A percentile compares a stretch with the other conserved stretches of the same genome.
Evolutionary conservation across 2,888 invertebrate species (phyloP).

Genomic region (Ormyrus labotus): DNA sequence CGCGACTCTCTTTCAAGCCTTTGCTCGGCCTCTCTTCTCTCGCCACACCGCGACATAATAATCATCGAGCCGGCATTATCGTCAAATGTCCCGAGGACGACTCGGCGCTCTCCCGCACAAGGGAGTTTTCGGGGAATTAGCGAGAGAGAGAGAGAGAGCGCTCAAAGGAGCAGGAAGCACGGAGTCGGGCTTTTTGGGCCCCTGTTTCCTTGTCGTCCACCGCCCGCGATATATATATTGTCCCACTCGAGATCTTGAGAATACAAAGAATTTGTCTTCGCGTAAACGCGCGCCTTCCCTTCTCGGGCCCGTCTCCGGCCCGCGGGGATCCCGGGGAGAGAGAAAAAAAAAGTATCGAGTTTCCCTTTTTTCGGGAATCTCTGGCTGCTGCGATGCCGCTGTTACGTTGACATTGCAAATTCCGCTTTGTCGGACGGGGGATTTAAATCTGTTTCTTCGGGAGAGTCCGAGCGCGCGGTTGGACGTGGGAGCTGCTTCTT

Average conservation of each 20-base stretch:
- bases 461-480: too few species aligned
- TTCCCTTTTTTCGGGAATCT: conserved; percentile 34
- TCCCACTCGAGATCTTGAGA: conserved; percentile 11
- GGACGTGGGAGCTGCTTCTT: conserved; percentile 12
- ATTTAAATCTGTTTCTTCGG: conserved; percentile 18
- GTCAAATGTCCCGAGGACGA: too few species aligned
- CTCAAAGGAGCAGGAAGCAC: conserved; percentile 29
- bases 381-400: background rate
- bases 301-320: background rate
- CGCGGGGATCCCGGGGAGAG: background rate
- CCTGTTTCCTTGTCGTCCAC: background rate
- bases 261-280: conserved; percentile 48
- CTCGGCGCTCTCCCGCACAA: background rate
- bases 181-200: background rate
- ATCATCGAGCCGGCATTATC: too few species aligned
- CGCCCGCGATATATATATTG: conserved; percentile 29
- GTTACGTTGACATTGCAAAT: conserved; percentile 22
- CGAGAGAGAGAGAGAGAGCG: background rate
- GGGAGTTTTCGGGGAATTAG: conserved; percentile 38
- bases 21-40: background rate
- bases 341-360: conserved; percentile 48
- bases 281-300: conserved; percentile 4
- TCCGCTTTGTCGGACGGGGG: conserved; percentile 24
- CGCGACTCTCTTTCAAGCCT: background rate
- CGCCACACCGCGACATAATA: too few species aligned